A percentile compares a stretch with the other conserved stretches of the same genome.
Evolutionary conservation across 2,797 vertebrate species (phyloP).

Genomic region (Anas flavirostris): DNA sequence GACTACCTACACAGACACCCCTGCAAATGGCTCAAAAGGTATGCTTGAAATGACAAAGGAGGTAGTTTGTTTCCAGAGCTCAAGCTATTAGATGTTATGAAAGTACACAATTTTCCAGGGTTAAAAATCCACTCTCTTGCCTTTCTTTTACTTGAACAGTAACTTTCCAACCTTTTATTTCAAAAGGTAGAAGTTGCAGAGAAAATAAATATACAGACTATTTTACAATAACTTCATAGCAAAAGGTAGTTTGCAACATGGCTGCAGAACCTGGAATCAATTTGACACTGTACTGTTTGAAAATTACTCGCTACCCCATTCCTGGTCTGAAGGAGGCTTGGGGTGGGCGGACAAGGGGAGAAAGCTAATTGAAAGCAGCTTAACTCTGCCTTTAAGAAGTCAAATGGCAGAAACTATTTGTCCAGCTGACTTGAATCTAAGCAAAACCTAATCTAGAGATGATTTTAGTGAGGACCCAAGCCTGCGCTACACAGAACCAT

Average conservation of each 20-base stretch:
- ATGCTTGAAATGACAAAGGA: not conserved
- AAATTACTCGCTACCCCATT: not conserved
- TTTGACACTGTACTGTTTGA: not conserved
- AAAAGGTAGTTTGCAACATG: not conserved
- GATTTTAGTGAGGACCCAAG: not conserved
- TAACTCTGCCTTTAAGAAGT: not conserved
- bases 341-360: rapidly evolving
- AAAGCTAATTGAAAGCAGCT: constrained; percentile 10
- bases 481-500: not conserved
- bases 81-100: not conserved
- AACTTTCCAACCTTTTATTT: not conserved
- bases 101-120: not conserved
- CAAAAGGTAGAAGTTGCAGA: not conserved
- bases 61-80: not conserved
- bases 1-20: not conserved
- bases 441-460: not conserved
- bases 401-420: not conserved
- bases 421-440: not conserved
- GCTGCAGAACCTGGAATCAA: constrained; percentile 28
- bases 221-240: not conserved
- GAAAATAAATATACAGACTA: not conserved
- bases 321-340: not conserved
- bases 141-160: rapidly evolving
- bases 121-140: not conserved
- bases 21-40: not conserved